Base-by-base conservation (phyloP, 2,113 vertebrate genomes). In the Grallaria varia region DNA sequence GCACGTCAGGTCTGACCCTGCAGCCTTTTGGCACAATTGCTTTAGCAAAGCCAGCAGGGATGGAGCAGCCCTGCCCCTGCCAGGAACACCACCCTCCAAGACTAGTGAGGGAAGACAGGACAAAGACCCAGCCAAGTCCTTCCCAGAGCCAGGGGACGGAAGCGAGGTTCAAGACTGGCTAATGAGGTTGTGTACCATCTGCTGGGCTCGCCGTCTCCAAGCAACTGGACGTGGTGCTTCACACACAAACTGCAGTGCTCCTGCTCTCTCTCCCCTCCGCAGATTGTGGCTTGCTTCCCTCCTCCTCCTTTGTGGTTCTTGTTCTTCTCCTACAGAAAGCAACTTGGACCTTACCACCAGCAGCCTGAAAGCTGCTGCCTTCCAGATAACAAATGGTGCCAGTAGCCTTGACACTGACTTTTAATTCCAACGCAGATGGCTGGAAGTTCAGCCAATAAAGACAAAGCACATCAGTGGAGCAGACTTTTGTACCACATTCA, bases 271-370 rank as follows among this genome's bases (percentile, higher is more conserved):
- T 74, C 69, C 60, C 28, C 25, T 73, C 60, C 0, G 0, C 30
- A 1, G 35, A 66, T n/a, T n/a, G 35, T 0, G 0, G 40, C 74
- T 79, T 1, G 1, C 30, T 72, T 60, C 53, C 62, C 53, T 66
- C 31, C 80, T 72, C 53, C 68, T 68, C 49, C 72, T 56, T 23
- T 30, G 60, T 39, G 42, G n/a, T 69, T 74, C 89, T n/a, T 20
- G 6, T 27, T 68, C 84, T 53, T 62, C 63, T 84, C 21, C 4
- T 56, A 12, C 33, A 35, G 19, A 71, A 81, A 74, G 27, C 23
- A 0, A 56, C 60, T 67, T 17, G 33, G 60, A 30, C 69, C 27
- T 66, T 31, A 27, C 31, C 47, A 35, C 35, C 30, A 53, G 76
- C 79, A 60, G 42, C 56, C 60, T 0, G 1, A 72, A 86, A 84